These are phyloP conservation scores for Lerista edwardsae DNA, from an alignment of 2,797 vertebrate species.

Conservation along the genomic window DNA sequence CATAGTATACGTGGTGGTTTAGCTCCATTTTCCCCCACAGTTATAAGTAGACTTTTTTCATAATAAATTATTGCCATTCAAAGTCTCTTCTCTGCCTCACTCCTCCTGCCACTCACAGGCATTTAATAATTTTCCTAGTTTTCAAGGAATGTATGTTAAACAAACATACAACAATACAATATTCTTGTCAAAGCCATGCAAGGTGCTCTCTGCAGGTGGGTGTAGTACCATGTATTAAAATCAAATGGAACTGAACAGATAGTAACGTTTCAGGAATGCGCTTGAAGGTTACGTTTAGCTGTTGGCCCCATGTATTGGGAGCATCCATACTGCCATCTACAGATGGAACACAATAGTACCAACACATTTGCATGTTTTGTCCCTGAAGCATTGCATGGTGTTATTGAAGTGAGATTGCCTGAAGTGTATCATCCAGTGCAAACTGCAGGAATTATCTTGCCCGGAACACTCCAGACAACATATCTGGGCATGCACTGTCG, in stretches of 20 bases:
- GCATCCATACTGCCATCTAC: neutral
- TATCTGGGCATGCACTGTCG: neutral
- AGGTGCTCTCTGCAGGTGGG: neutral
- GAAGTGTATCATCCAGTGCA: neutral
- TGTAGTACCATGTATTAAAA: neutral
- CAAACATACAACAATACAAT: fast-evolving
- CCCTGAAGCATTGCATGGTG: neutral
- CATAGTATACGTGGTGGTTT: neutral
- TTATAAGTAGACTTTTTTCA: neutral
- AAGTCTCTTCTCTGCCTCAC: too few species aligned
- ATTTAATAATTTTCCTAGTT: neutral
- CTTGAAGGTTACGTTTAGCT: neutral
- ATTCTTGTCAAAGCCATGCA: fast-evolving
- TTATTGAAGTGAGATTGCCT: neutral
- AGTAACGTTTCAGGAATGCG: neutral
- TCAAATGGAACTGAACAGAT: neutral
- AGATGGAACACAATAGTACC: neutral
- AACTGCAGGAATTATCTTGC: slow-evolving; percentile 4
- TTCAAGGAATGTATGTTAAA: neutral
- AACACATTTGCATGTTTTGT: neutral
- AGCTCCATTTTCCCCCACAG: neutral
- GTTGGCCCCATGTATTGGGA: neutral
- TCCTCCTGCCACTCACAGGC: too few species aligned
- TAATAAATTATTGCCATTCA: neutral
- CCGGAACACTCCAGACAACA: neutral